phyloP scores from a whole-genome alignment of 1,140 invertebrate genomes.

The Pemphigus obesinymphae region DNA sequence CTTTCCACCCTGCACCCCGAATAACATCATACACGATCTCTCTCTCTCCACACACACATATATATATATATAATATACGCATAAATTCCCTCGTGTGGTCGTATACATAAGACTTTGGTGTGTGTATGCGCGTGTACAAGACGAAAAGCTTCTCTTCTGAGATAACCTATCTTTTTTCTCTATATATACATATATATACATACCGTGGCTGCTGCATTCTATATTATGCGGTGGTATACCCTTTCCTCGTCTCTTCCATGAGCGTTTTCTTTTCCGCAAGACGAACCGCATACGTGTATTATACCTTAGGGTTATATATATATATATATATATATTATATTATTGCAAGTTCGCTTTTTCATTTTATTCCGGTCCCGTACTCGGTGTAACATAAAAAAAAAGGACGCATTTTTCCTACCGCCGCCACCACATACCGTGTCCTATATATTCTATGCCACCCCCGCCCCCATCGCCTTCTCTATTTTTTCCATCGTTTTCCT shows the following conservation, averaged over 20 bases:
- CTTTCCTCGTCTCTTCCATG: not conserved
- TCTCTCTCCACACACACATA: not conserved
- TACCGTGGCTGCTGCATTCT: not conserved
- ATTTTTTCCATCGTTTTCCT: not conserved
- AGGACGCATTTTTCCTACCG: slow-evolving; percentile 8
- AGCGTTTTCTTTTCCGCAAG: not conserved
- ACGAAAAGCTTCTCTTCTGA: slow-evolving; percentile 13
- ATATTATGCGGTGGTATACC: not conserved
- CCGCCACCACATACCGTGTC: not conserved
- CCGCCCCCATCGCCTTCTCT: not conserved
- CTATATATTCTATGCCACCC: slow-evolving; percentile 5
- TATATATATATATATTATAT: too few relatives aligned
- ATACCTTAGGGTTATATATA: slow-evolving; percentile 27
- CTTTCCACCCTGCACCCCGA: too few relatives aligned
- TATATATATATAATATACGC: too few relatives aligned
- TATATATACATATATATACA: not conserved
- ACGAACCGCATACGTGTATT: not conserved
- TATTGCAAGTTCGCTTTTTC: slow-evolving; percentile 37
- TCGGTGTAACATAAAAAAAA: slow-evolving; percentile 30
- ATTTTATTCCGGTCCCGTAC: slow-evolving; percentile 36
- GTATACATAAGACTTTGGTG: not conserved
- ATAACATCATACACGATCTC: too few relatives aligned
- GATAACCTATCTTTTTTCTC: slow-evolving; percentile 32
- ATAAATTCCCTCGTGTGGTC: not conserved
- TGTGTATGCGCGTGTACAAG: not conserved